These are phyloP conservation scores for Corythucha ciliata DNA, from an alignment of 2,888 invertebrate species.

Conservation along the genomic window DNA sequence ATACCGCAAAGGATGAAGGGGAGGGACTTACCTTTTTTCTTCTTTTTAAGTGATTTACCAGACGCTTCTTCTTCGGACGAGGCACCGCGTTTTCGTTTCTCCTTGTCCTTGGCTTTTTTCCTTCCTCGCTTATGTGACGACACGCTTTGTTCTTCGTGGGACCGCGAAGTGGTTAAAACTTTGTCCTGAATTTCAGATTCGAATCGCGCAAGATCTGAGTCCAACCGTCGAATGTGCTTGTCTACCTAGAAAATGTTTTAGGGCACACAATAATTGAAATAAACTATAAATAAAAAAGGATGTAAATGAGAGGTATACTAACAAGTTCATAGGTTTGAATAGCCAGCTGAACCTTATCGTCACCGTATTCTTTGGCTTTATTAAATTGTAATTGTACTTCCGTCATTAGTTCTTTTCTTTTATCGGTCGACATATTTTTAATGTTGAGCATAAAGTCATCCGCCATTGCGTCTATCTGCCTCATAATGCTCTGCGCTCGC, in stretches of 20 bases:
- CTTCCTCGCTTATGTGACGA: slow-evolving; percentile 54
- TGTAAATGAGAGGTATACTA: slow-evolving; percentile 25
- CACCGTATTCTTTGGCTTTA: slow-evolving; percentile 91
- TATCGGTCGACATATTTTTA: slow-evolving; percentile 62
- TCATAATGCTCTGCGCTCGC: slow-evolving; percentile 78
- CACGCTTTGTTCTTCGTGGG: slow-evolving; percentile 51
- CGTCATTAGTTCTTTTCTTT: slow-evolving; percentile 66
- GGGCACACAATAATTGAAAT: slow-evolving; percentile 3
- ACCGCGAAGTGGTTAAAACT: slow-evolving; percentile 64
- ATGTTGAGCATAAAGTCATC: slow-evolving; percentile 69
- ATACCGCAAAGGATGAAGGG: neutral
- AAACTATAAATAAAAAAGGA: no score
- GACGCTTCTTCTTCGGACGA: slow-evolving; percentile 46
- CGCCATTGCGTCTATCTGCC: slow-evolving; percentile 80
- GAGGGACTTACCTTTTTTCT: slow-evolving; percentile 47
- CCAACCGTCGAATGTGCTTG: slow-evolving; percentile 90
- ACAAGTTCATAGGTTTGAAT: slow-evolving; percentile 94
- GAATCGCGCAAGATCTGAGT: slow-evolving; percentile 91
- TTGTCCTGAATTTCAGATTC: slow-evolving; percentile 96
- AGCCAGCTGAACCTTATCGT: slow-evolving; percentile 94
- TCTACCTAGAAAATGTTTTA: slow-evolving; percentile 54
- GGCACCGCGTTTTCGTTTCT: slow-evolving; percentile 50
- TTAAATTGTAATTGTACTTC: slow-evolving; percentile 81
- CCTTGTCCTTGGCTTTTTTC: slow-evolving; percentile 59
- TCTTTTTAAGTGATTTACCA: slow-evolving; percentile 47